Evolutionary conservation across 2,888 invertebrate genomes (phyloP).

Genomic region (Ceriagrion tenellum): DNA sequence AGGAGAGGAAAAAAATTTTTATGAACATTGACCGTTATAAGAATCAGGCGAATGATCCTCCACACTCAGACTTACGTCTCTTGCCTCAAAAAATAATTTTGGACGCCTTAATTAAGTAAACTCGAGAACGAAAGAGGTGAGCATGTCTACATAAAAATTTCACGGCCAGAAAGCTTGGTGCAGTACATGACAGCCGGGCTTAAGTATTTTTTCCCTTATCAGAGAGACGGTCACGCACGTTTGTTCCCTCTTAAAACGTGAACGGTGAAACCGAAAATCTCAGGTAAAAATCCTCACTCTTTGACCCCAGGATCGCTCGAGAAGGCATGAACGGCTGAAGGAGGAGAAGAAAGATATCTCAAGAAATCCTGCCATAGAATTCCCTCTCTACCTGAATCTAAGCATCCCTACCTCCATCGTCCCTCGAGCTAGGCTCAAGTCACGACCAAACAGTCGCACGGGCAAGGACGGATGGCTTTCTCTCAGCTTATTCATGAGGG

Average conservation of each 20-base stretch:
- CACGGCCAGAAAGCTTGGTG: not conserved
- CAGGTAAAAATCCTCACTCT: not conserved
- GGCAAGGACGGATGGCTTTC: constrained; percentile 8
- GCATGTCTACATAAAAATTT: too few species aligned
- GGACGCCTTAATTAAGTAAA: not conserved
- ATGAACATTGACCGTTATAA: too few species aligned
- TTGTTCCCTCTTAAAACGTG: not conserved
- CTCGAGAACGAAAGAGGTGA: not conserved
- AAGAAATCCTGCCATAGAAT: too few species aligned
- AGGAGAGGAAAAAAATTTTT: too few species aligned
- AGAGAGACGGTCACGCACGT: not conserved
- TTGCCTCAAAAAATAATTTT: too few species aligned
- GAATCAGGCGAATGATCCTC: too few species aligned
- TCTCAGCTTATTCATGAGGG: constrained; percentile 18
- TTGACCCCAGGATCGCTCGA: not conserved
- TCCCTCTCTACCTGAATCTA: not conserved
- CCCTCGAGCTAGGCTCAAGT: not conserved
- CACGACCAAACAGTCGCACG: not conserved
- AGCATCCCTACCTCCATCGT: not conserved
- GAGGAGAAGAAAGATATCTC: not conserved
- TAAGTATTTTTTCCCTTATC: not conserved
- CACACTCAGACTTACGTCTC: too few species aligned
- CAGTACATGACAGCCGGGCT: not conserved
- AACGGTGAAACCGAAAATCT: not conserved
- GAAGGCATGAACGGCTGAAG: not conserved